A percentile compares a stretch with the other conserved stretches of the same genome.
Evolutionary conservation across 2,113 vertebrate genomes (phyloP).

Genomic region (Aptenodytes forsteri): DNA sequence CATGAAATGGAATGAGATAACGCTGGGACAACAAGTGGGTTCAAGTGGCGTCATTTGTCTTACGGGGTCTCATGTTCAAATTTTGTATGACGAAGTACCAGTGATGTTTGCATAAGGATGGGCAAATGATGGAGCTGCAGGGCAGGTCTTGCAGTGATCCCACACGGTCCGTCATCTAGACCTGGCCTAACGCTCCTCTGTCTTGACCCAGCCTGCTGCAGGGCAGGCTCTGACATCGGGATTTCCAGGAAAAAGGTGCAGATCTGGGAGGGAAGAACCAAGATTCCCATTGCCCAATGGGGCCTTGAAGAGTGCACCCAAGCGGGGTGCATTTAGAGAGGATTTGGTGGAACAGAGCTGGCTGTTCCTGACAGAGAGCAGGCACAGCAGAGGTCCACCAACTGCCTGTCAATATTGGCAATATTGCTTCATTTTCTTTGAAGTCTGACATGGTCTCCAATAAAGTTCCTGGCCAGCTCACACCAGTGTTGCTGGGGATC

Average conservation of each 20-base stretch:
- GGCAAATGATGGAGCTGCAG: not conserved
- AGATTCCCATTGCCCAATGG: not conserved
- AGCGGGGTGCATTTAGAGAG: fast-evolving
- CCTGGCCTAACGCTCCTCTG: not conserved
- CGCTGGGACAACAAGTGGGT: not conserved
- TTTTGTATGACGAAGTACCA: not conserved
- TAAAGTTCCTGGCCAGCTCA: not conserved
- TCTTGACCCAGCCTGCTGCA: not conserved
- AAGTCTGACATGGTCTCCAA: not conserved
- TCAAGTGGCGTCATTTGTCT: not conserved
- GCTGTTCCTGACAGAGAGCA: not conserved
- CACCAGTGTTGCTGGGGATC: not conserved
- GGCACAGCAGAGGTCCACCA: not conserved
- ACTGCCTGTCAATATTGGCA: not conserved
- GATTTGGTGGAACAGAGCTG: not conserved
- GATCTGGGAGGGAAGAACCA: fast-evolving
- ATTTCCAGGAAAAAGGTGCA: not conserved
- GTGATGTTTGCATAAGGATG: not conserved
- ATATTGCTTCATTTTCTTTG: not conserved
- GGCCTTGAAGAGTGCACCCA: not conserved
- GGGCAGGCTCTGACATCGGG: not conserved
- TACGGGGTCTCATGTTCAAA: not conserved
- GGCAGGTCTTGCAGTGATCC: not conserved
- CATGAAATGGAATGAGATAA: not conserved
- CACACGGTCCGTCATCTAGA: not conserved